Evolutionary conservation across 92 coral and sea anemone genomes (phyloP), one percentile per base, ranked within the genome.

Genomic region (Epizoanthus scotinus): DNA sequence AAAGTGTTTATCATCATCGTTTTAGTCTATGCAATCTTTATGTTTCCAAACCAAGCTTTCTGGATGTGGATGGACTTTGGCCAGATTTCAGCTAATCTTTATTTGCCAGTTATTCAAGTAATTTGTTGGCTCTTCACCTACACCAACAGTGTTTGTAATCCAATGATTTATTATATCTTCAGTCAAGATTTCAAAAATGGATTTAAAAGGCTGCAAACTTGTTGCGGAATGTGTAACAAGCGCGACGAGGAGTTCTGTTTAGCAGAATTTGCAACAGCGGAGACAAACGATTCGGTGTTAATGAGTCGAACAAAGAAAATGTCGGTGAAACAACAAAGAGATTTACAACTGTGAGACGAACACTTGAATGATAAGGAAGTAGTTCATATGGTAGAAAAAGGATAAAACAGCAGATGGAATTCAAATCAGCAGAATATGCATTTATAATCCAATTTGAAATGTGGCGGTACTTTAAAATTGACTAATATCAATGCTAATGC

Each of bases 51-150:
- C 65, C 91, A 89, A 65, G 79, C 82, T 19, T 78, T 86, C 21
- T 89, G 92, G 92, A 42, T 89, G n/a, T 89, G 92, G 92, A 55
- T 89, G 31, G 92, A 86, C 65, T 86, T 82, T 56, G 92, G 92
- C 3, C 67, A 86, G 21, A 20, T 67, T 80, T 66, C 72, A 0
- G 21, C 81, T 3, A 42, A 58, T 40, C 67, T 68, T 40, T 58
- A 38, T 21, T 34, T 75, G 10, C 79, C 80, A 8, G 53, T 55
- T n/a, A 83, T 83, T 9, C 87, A 85, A 25, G 88, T 89, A 0
- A 86, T 89, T 3, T 89, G 92, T 34, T 54, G 92, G 59, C 49
- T 89, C 84, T 89, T 89, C 77, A 89, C 92, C 0, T 89, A 89
- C 67, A 78, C 85, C 4, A 89, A 89, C 85, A 86, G 90, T 71